phyloP scores from a whole-genome alignment of 2,888 invertebrate species.

The Acanthococcus lagerstroemiae region DNA sequence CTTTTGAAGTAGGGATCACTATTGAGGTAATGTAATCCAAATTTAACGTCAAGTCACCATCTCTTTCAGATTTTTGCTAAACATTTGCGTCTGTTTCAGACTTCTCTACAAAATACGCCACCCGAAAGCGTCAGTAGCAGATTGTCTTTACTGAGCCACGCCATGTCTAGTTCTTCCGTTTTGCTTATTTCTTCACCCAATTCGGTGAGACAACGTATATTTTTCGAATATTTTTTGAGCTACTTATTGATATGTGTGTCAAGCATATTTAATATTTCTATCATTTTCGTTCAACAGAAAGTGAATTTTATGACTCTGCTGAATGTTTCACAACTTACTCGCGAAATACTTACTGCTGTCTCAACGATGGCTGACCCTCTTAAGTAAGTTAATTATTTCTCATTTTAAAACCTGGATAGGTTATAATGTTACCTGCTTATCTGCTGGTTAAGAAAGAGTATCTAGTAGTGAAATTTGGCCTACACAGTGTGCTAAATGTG shows the following conservation, averaged over 20 bases:
- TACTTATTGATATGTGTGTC: too few relatives aligned
- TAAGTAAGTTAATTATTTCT: too few relatives aligned
- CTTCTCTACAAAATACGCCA: slow-evolving; percentile 23
- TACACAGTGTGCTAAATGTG: too few relatives aligned
- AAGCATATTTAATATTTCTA: too few relatives aligned
- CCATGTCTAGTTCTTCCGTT: slow-evolving; percentile 31
- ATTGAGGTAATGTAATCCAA: background rate
- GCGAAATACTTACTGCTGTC: background rate
- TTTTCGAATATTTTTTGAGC: background rate
- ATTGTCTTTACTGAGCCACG: slow-evolving; percentile 21
- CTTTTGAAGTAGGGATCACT: too few relatives aligned
- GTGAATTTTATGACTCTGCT: slow-evolving; percentile 8
- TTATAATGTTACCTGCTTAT: too few relatives aligned
- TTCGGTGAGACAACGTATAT: background rate
- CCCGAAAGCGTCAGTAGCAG: slow-evolving; percentile 25
- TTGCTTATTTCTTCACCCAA: slow-evolving; percentile 6
- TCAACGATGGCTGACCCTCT: background rate
- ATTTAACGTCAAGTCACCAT: background rate
- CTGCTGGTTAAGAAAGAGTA: too few relatives aligned
- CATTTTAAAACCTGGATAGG: too few relatives aligned
- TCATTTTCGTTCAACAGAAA: slow-evolving; percentile 4
- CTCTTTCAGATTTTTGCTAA: too few relatives aligned
- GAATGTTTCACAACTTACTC: slow-evolving; percentile 18
- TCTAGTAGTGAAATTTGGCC: too few relatives aligned
- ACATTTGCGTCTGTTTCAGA: too few relatives aligned